A percentile compares a stretch with the other conserved stretches of the same genome.
phyloP scores from a whole-genome alignment of 2,888 invertebrate genomes.

The Troilus luridus region DNA sequence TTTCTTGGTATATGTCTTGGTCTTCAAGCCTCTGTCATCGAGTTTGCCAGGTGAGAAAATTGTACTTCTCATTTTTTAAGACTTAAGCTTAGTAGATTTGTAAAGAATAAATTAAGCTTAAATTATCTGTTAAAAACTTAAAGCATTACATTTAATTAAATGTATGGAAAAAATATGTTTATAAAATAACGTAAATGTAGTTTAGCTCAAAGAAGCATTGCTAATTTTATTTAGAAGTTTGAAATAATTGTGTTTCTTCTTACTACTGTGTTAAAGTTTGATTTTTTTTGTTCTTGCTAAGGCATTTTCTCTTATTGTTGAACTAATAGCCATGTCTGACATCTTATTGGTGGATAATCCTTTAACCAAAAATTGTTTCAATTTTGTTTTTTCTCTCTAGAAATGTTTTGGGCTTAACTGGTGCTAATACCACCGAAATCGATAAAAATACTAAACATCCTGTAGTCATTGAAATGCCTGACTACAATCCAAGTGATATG shows the following conservation, averaged over 20 bases:
- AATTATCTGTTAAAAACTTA: too few relatives aligned
- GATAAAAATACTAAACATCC: slow-evolving; percentile 81
- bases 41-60: slow-evolving; percentile 78
- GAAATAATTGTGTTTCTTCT: too few relatives aligned
- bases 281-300: too few relatives aligned
- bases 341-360: neutral
- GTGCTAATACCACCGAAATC: slow-evolving; percentile 78
- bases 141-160: too few relatives aligned
- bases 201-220: too few relatives aligned
- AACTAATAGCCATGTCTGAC: too few relatives aligned
- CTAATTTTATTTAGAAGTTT: too few relatives aligned
- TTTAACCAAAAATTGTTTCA: neutral
- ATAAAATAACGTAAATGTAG: too few relatives aligned
- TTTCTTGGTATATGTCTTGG: slow-evolving; percentile 98
- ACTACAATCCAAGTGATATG: slow-evolving; percentile 92
- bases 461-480: slow-evolving; percentile 98
- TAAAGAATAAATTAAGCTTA: too few relatives aligned
- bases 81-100: neutral
- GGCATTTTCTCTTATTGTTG: too few relatives aligned
- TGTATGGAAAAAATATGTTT: too few relatives aligned
- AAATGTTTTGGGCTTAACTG: slow-evolving; percentile 65
- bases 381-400: slow-evolving; percentile 61
- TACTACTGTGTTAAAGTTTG: too few relatives aligned
- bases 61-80: neutral
- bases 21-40: slow-evolving; percentile 95